Base-by-base conservation (phyloP, 2,113 vertebrate genomes). In the Collichthys lucidus region DNA sequence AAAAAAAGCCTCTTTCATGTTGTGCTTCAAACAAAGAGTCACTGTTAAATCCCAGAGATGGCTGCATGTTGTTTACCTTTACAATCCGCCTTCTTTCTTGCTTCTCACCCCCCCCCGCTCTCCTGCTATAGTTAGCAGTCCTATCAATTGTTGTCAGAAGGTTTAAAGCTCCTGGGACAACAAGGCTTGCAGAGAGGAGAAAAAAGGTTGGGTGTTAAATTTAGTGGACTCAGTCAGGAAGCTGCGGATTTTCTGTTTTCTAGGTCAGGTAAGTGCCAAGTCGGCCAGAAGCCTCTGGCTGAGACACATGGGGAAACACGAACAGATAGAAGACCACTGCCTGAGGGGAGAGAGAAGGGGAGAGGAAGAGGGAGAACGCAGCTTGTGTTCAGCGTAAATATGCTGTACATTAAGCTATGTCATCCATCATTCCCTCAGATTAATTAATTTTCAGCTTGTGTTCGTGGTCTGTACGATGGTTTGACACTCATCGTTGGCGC, bases 241-340 rank as follows among this genome's bases (percentile, higher is more conserved):
- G 85, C 57, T 77, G 68, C 74, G 55, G 66, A 80, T 80, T 89
- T 70, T 72, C 35, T 64, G 77, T 88, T 96, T 95, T 94, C 92
- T 94, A 90, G 89, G 94, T 92, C 93, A 94, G 83, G 85, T 92
- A 86, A 92, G 83, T 89, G 90, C 86, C 91, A 88, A 92, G 80
- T 86, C 24, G 65, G 80, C 78, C 88, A 90, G 79, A 79, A 84
- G 82, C 89, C 70, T 90, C 79, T 56, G 82, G 77, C 83, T 47
- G 72, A 79, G 80, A 81, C 77, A 90, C 79, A 59, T 14, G 68
- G 60, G 49, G 66, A 60, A 79, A 55, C 65, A 68, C 11, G 62
- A 70, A 62, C 74, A 76, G 86, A 77, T 52, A 74, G 86, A 71
- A 78, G 74, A 73, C 53, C 68, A 52, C 80, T 68, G 86, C 56